Evolutionary conservation across 2,888 invertebrate genomes (phyloP).

Genomic region (Eumacrocentrus americanus): DNA sequence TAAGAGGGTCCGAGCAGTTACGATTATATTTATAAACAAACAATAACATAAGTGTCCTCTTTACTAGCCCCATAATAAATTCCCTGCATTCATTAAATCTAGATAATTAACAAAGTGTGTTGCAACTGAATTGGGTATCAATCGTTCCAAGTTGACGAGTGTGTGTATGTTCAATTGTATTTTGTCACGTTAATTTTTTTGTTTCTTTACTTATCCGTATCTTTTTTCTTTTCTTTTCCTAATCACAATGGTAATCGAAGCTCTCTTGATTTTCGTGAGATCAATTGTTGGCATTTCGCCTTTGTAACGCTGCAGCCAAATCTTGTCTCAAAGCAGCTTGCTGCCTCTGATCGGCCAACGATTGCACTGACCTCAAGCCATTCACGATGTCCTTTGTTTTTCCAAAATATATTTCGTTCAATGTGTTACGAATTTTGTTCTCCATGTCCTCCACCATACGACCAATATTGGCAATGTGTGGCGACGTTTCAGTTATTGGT

Average conservation of each 20-base stretch:
- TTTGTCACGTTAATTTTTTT: slow-evolving; percentile 36
- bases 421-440: slow-evolving; percentile 96
- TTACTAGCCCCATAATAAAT: slow-evolving; percentile 45
- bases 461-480: slow-evolving; percentile 98
- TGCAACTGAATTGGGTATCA: slow-evolving; percentile 45
- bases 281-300: slow-evolving; percentile 75
- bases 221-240: slow-evolving; percentile 37
- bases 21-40: slow-evolving; percentile 43
- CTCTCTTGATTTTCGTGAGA: slow-evolving; percentile 49
- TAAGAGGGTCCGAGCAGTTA: slow-evolving; percentile 37
- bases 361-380: slow-evolving; percentile 83
- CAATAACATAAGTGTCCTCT: slow-evolving; percentile 42
- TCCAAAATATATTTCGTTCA: slow-evolving; percentile 99
- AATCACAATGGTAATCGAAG: slow-evolving; percentile 57
- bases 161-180: slow-evolving; percentile 22
- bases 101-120: slow-evolving; percentile 52
- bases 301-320: slow-evolving; percentile 81
- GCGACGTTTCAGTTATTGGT: slow-evolving; percentile 88
- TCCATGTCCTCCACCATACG: slow-evolving; percentile 99
- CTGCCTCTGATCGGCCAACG: slow-evolving; percentile 82
- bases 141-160: slow-evolving; percentile 34
- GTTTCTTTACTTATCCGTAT: slow-evolving; percentile 26
- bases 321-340: slow-evolving; percentile 86
- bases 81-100: slow-evolving; percentile 47
- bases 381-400: slow-evolving; percentile 99